Conservation (phyloP, 2,888 invertebrate genomes). For the Neria commutata region DNA sequence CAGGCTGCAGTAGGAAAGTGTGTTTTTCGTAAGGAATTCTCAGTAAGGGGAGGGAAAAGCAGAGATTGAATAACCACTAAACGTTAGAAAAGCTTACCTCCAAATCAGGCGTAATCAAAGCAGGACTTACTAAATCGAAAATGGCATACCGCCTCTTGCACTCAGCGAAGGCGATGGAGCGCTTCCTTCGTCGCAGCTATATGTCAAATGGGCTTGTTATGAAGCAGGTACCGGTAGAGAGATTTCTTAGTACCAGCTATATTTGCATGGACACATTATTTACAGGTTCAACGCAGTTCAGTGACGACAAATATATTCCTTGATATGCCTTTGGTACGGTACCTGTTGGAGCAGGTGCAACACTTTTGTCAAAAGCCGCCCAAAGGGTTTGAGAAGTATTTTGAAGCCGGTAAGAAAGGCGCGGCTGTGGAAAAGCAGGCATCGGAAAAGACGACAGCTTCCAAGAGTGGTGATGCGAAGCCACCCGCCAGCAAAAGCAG, state of each 20-base stretch:
- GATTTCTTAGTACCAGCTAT: too few relatives aligned
- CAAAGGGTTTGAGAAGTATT: conserved; percentile 94
- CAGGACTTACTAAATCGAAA: too few relatives aligned
- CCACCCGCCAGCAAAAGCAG: conserved; percentile 60
- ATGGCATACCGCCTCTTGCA: conserved; percentile 72
- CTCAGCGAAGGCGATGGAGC: conserved; percentile 67
- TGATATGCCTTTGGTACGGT: conserved; percentile 46
- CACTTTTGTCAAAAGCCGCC: conserved; percentile 80
- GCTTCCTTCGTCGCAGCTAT: conserved; percentile 54
- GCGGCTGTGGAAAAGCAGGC: conserved; percentile 33
- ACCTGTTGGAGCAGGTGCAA: conserved; percentile 47
- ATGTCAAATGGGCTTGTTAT: conserved; percentile 53
- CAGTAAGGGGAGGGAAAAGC: too few relatives aligned
- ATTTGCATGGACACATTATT: too few relatives aligned
- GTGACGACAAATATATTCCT: conserved; percentile 25
- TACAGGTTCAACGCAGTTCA: conserved; percentile 33
- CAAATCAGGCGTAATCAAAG: too few relatives aligned
- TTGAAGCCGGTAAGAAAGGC: conserved; percentile 66
- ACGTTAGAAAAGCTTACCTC: too few relatives aligned
- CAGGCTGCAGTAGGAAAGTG: too few relatives aligned
- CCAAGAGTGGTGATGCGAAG: conserved; percentile 51
- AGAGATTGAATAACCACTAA: too few relatives aligned
- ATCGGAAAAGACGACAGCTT: conserved; percentile 28
- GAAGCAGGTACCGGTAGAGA: too few relatives aligned
- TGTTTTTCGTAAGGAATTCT: too few relatives aligned